Base-by-base conservation (phyloP, 1,140 invertebrate genomes). In the Rhynchophorus ferrugineus region DNA sequence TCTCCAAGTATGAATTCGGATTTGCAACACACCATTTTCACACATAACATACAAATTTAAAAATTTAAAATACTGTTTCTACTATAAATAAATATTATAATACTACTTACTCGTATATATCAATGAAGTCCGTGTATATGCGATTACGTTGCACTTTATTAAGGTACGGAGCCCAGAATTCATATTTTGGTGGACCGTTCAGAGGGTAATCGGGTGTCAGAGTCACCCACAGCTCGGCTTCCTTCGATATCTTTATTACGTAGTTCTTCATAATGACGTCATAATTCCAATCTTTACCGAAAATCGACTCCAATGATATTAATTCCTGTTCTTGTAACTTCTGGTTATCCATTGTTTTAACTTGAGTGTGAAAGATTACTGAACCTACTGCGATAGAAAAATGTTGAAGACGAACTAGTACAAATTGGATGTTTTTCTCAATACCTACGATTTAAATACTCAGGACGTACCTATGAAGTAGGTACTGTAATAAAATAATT, bases 231-330 rank as follows among this genome's bases (percentile, higher is more conserved):
- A 19, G 75, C 74, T 61, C 74, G 66, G 65, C 71, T 67, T 43
- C 70, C 38, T 77, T 71, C 13, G 58, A 64, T n/a, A 83, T 69
- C 45, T 64, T 69, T 13, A 82, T 75, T 60, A 73, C 76, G 59
- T 78, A 86, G 0, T 73, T 70, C 57, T 71, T 69, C 22, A 73
- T 69, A 11, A 65, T 69, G 50, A 72, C 73, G 68, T 80, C 76
- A 53, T 85, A 79, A 45, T 73, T 70, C 79, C 81, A 89, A 57
- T 88, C 82, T 36, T 79, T 70, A 2, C 75, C 80, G 65, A 88
- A 90, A 46, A 90, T 89, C 11, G 86, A 78, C 51, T 71, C 72
- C 8, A 90, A 67, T 1, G 80, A 80, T 71, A 88, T 83, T 29
- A 88, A 73, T 73, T 90, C 87, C 60, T 90, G 85, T 11, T 36